These are phyloP conservation scores for Cataglyphis altisquamis DNA, from an alignment of 2,888 invertebrate genomes.

Conservation along the genomic window DNA sequence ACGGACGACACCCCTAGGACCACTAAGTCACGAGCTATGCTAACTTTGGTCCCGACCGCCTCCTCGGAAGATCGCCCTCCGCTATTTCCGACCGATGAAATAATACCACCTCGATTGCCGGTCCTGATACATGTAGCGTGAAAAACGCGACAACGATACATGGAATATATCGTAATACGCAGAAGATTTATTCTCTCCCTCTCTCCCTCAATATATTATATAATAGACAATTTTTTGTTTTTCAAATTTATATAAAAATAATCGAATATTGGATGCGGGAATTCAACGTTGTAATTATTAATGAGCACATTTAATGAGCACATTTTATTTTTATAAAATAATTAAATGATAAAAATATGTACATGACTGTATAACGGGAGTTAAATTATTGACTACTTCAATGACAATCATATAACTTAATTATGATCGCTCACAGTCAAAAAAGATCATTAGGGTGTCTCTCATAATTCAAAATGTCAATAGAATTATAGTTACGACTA, in stretches of 20 bases:
- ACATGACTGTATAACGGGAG: not conserved
- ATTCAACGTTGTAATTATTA: not conserved
- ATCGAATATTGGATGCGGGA: not conserved
- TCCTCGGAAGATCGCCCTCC: constrained; percentile 56
- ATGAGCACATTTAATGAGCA: not conserved
- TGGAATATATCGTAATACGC: constrained; percentile 25
- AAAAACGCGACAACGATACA: constrained; percentile 62
- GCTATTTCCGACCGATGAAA: constrained; percentile 80
- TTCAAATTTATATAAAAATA: constrained; percentile 2
- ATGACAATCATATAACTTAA: constrained; percentile 5
- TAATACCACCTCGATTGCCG: constrained; percentile 80
- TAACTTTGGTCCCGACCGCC: constrained; percentile 77
- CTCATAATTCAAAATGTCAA: not conserved
- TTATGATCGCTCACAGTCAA: not conserved
- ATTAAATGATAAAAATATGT: not conserved
- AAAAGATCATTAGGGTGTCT: not conserved
- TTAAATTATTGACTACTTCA: not conserved
- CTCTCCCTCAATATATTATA: not conserved
- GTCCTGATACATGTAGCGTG: constrained; percentile 71
- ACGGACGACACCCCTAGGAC: constrained; percentile 85
- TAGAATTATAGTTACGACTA: constrained; percentile 4
- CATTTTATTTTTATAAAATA: not conserved
- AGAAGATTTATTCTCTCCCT: constrained; percentile 46
- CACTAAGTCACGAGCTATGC: constrained; percentile 85
- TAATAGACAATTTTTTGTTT: constrained; percentile 1